A percentile compares a stretch with the other conserved stretches of the same genome.
Conservation (phyloP, 2,888 invertebrate genomes). For the Drosophila mimica region DNA sequence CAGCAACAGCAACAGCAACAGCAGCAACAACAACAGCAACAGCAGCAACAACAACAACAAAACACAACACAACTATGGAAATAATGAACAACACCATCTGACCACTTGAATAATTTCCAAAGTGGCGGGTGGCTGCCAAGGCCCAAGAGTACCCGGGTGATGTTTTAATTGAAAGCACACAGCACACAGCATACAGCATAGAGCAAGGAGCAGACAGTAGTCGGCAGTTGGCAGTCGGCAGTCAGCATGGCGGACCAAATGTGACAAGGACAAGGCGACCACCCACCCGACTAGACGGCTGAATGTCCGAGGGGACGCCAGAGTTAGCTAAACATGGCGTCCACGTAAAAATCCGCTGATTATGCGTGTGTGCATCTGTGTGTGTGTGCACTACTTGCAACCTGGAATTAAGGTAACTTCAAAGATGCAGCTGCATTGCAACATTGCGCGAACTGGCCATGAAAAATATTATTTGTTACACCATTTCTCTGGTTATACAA, state of each 20-base stretch:
- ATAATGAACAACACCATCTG: slow-evolving; percentile 80
- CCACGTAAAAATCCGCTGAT: slow-evolving; percentile 54
- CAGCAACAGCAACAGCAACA: slow-evolving; percentile 47
- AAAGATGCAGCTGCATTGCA: not conserved
- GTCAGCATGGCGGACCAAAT: slow-evolving; percentile 59
- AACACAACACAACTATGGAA: slow-evolving; percentile 52
- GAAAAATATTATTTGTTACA: slow-evolving; percentile 7
- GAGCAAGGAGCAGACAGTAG: not conserved
- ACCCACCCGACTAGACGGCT: slow-evolving; percentile 20
- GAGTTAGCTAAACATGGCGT: slow-evolving; percentile 64
- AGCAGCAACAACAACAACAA: slow-evolving; percentile 11
- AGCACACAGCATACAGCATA: not conserved
- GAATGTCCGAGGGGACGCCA: slow-evolving; percentile 13
- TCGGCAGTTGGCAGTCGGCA: not conserved
- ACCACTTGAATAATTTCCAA: slow-evolving; percentile 76
- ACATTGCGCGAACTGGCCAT: slow-evolving; percentile 21
- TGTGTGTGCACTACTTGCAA: not conserved
- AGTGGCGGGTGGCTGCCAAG: slow-evolving; percentile 38
- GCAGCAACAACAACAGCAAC: slow-evolving; percentile 31
- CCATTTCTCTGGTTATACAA: no score
- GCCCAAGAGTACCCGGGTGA: slow-evolving; percentile 49
- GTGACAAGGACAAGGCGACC: slow-evolving; percentile 42
- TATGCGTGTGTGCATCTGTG: slow-evolving; percentile 8
- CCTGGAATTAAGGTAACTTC: not conserved
- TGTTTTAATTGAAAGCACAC: slow-evolving; percentile 75